Evolutionary conservation across 1,140 invertebrate species (phyloP), one percentile per base, ranked within the genome.

Genomic region (Musca vetustissima): DNA sequence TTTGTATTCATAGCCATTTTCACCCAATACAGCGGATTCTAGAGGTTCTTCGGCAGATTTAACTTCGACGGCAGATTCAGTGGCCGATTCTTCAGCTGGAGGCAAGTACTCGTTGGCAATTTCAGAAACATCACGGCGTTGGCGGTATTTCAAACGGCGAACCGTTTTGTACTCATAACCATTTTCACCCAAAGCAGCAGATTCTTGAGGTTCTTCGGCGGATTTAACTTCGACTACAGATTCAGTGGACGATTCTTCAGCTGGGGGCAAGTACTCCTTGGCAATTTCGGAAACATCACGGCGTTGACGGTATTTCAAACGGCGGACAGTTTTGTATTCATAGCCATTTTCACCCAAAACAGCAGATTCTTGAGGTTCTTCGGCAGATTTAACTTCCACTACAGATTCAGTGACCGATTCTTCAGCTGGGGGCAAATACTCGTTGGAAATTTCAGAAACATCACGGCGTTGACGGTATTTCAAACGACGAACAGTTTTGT

Each of bases 151-250:
- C 15, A 74, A 4, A 24, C 69, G 3, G 15, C 77, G 75, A 32
- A 73, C 59, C 47, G 77, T 75, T 72, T 75, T 75, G 69, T 74
- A 75, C 66, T 73, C 72, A 68, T 75, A 74, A 24, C 74, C 74
- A 73, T 74, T 70, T 70, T 69, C 73, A 36, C 32, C 65, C 7
- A 72, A 59, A 7, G 50, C 69, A 55, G 14, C n/a, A 19, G 59
- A 59, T 21, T 69, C 72, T 36, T 75, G 70, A 22, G 64, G 65
- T 48, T 14, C 70, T 15, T 48, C 74, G 15, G 8, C 64, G 15
- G 64, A 14, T 25, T 65, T 50, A 0, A 50, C 4, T 25, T 65
- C 64, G 47, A 36, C 32, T 2, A 48, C 64, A 17, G 43, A 32
- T 50, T 65, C 64, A 4, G 15, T 50, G 71, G 70, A 47, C 1